phyloP scores from a whole-genome alignment of 2,888 invertebrate species.

The Oscheius sp. region DNA sequence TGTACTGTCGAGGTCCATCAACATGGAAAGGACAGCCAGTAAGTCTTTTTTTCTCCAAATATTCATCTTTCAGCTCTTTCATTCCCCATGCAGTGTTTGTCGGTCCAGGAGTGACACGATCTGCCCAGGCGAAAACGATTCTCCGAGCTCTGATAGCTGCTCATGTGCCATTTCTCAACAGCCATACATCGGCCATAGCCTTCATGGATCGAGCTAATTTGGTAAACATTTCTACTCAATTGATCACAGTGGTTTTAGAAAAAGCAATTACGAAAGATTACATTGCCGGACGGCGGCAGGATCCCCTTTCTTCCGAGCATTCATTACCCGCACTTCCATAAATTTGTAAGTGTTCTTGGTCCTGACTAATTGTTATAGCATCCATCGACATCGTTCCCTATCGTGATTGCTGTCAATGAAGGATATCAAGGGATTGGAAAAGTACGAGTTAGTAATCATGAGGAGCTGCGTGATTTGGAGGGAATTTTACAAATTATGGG shows the following conservation, averaged over 20 bases:
- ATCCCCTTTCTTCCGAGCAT: constrained; percentile 56
- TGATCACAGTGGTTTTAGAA: constrained; percentile 34
- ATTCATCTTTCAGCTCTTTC: constrained; percentile 29
- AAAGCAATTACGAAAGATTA: constrained; percentile 50
- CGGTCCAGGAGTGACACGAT: constrained; percentile 45
- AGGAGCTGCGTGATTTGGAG: constrained; percentile 48
- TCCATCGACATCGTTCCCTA: constrained; percentile 47
- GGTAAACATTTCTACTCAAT: not conserved
- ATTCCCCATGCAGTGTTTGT: constrained; percentile 46
- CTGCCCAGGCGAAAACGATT: constrained; percentile 46
- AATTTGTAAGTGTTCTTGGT: constrained; percentile 40
- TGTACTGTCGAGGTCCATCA: constrained; percentile 47
- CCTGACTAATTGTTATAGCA: constrained; percentile 38
- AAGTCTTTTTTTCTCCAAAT: not conserved
- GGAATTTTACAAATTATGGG: constrained; percentile 51
- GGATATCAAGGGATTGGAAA: constrained; percentile 49
- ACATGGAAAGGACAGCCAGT: constrained; percentile 42
- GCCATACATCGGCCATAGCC: constrained; percentile 41
- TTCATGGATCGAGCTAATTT: constrained; percentile 55
- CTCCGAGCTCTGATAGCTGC: constrained; percentile 49
- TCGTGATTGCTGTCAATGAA: constrained; percentile 51
- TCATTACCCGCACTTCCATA: constrained; percentile 58
- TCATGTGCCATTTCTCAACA: constrained; percentile 51
- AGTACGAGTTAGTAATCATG: constrained; percentile 45
- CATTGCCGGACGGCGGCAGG: constrained; percentile 44